These are phyloP conservation scores for Drosophila biarmipes DNA, from an alignment of 1,140 invertebrate species.

Conservation along the genomic window DNA sequence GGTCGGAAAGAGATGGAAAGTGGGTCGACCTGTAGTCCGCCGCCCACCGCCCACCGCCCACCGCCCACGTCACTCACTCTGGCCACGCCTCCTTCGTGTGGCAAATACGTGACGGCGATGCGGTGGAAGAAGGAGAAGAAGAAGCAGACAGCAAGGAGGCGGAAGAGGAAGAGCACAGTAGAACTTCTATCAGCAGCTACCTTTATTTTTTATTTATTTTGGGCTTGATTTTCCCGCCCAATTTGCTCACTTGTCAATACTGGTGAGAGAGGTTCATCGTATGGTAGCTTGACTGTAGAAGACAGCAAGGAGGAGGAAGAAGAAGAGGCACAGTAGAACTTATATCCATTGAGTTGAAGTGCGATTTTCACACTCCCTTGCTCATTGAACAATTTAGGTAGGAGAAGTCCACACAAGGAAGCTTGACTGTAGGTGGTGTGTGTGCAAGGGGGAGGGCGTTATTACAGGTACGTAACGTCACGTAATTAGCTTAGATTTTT, in stretches of 20 bases:
- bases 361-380: too few species aligned
- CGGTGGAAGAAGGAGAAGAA: conserved; percentile 27
- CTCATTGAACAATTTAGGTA: not conserved
- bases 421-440: conserved; percentile 8
- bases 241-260: too few species aligned
- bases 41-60: conserved; percentile 32
- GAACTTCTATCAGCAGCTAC: not conserved
- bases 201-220: too few species aligned
- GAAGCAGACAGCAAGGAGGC: conserved; percentile 15
- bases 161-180: conserved; percentile 31
- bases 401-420: not conserved
- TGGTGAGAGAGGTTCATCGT: too few species aligned
- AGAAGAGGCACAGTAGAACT: conserved; percentile 2
- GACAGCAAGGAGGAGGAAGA: conserved; percentile 35
- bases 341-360: not conserved
- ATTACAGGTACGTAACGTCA: conserved; percentile 46
- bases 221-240: too few species aligned
- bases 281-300: too few species aligned
- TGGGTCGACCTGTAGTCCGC: conserved; percentile 50
- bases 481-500: conserved; percentile 80
- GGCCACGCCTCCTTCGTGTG: conserved; percentile 46
- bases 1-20: conserved; percentile 32
- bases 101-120: conserved; percentile 48
- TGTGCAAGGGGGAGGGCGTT: conserved; percentile 1
- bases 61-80: conserved; percentile 41